Evolutionary conservation across 2,888 invertebrate genomes (phyloP).

Genomic region (Lasioglossum leucozonium): DNA sequence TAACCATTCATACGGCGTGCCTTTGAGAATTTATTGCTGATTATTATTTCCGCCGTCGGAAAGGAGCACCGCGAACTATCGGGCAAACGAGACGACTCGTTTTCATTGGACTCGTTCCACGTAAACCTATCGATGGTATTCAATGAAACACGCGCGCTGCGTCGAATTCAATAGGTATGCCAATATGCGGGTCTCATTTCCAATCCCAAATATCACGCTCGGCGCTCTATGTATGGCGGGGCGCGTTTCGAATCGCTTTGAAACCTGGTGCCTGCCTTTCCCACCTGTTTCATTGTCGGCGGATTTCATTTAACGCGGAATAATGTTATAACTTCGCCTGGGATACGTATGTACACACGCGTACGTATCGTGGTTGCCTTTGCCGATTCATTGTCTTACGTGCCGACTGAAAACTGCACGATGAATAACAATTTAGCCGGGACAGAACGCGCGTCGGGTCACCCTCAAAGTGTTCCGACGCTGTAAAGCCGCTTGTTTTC

Average conservation of each 20-base stretch:
- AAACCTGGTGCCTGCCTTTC: conserved; percentile 36
- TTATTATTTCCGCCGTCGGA: conserved; percentile 47
- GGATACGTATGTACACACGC: too few relatives aligned
- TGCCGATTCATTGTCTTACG: conserved; percentile 26
- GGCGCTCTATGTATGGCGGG: conserved; percentile 25
- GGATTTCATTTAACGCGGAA: conserved; percentile 62
- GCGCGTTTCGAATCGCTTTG: conserved; percentile 53
- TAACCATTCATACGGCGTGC: conserved; percentile 30
- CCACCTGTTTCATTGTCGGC: conserved; percentile 42
- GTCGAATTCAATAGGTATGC: conserved; percentile 59
- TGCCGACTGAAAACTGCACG: background rate
- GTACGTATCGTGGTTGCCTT: conserved; percentile 33
- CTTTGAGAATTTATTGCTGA: conserved; percentile 42
- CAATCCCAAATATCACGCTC: conserved; percentile 59
- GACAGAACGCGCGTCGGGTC: background rate
- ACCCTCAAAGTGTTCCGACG: background rate
- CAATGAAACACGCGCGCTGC: conserved; percentile 66
- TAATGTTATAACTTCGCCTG: conserved; percentile 50
- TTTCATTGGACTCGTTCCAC: conserved; percentile 55
- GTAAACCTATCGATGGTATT: conserved; percentile 63
- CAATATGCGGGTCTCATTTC: conserved; percentile 68
- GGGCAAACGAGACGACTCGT: conserved; percentile 47
- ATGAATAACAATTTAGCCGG: conserved; percentile 4
- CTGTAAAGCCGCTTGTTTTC: background rate
- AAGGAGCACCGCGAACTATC: conserved; percentile 52